Evolutionary conservation across 2,797 vertebrate genomes (phyloP).

Genomic region (Vireo griseus): DNA sequence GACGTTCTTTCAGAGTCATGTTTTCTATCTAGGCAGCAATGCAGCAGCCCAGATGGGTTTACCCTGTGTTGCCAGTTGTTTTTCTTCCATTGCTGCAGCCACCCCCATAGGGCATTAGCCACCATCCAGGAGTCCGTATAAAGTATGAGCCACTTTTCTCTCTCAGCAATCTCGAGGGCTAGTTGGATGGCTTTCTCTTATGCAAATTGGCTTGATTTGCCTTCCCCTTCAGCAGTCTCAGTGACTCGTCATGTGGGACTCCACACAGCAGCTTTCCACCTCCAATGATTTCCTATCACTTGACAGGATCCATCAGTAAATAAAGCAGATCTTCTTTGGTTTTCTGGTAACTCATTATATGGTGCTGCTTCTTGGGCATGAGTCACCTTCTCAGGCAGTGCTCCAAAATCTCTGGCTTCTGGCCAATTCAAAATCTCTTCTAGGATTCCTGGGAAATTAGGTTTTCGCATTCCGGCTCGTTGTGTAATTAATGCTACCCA

Average conservation of each 20-base stretch:
- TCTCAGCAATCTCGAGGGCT: background rate
- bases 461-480: too few species aligned
- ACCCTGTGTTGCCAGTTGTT: background rate
- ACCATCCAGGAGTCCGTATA: background rate
- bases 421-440: background rate
- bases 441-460: background rate
- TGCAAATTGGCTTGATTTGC: background rate
- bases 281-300: background rate
- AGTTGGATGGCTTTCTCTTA: background rate
- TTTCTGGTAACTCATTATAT: background rate
- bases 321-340: background rate
- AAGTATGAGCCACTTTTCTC: background rate
- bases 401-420: background rate
- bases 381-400: background rate
- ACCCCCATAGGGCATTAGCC: background rate
- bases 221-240: background rate
- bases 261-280: background rate
- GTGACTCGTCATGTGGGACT: rapidly evolving
- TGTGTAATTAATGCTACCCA: too few species aligned
- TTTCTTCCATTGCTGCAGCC: background rate
- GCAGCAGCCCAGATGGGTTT: background rate
- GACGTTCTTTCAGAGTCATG: background rate
- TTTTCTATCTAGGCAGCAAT: background rate
- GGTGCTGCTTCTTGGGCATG: background rate
- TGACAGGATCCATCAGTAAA: background rate